Conservation (phyloP, 2,113 vertebrate genomes). For the Stictonetta naevosa region DNA sequence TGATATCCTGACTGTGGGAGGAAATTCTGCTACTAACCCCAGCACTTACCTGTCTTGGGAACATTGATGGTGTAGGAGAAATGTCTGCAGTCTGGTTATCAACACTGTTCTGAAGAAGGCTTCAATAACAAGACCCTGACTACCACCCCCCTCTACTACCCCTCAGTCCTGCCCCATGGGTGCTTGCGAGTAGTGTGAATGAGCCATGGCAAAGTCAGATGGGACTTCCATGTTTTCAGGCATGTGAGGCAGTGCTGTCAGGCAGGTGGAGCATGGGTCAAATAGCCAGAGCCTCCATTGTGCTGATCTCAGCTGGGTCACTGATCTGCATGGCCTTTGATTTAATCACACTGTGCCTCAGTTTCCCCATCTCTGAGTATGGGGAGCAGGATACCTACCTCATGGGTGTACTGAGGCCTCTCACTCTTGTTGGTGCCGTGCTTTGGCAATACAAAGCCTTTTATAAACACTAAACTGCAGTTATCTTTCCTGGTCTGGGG, state of each 20-base stretch:
- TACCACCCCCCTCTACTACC: not conserved
- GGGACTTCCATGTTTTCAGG: not conserved
- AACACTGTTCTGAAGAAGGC: not conserved
- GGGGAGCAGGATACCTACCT: conserved; percentile 69
- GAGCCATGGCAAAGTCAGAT: not conserved
- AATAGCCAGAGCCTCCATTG: conserved; percentile 6
- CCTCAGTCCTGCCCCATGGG: not conserved
- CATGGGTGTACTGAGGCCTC: conserved; percentile 69
- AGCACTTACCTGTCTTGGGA: conserved; percentile 41
- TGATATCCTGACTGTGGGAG: not conserved
- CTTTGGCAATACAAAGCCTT: conserved; percentile 68
- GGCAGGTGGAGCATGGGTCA: not conserved
- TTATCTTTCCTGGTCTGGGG: conserved; percentile 1
- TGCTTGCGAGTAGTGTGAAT: not conserved
- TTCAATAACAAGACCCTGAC: not conserved
- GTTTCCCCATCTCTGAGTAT: conserved; percentile 59
- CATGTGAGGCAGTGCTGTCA: not conserved
- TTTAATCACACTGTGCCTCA: conserved; percentile 69
- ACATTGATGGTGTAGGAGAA: not conserved
- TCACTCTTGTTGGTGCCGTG: conserved; percentile 56
- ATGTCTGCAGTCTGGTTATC: not conserved
- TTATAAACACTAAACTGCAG: conserved; percentile 38
- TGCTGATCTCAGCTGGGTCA: conserved; percentile 5
- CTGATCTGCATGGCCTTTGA: conserved; percentile 62
- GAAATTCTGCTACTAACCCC: conserved; percentile 20